phyloP scores from a whole-genome alignment of 2,888 invertebrate species.

The Drosophila antonietae region DNA sequence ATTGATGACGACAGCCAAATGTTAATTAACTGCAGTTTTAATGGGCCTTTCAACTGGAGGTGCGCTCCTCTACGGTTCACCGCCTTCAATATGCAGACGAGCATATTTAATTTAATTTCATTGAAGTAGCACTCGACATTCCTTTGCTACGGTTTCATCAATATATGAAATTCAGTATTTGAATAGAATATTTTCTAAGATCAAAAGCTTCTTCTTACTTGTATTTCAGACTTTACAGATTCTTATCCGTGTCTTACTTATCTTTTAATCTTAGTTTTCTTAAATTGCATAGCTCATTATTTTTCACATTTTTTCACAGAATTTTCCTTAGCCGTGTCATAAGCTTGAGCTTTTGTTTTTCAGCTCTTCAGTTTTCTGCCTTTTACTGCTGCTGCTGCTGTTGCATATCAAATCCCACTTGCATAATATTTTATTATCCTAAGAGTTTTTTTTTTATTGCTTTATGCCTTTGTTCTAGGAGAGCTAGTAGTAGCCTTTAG shows the following conservation, averaged over 20 bases:
- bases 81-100: constrained; percentile 19
- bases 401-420: constrained; percentile 60
- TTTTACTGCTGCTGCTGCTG: constrained; percentile 40
- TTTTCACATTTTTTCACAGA: background rate
- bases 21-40: constrained; percentile 40
- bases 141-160: background rate
- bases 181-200: background rate
- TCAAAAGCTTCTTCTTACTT: background rate
- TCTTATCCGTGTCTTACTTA: background rate
- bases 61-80: constrained; percentile 2
- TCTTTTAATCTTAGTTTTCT: background rate
- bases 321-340: constrained; percentile 1
- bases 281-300: constrained; percentile 13
- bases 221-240: background rate
- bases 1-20: constrained; percentile 34
- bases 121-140: background rate
- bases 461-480: constrained; percentile 31
- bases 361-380: constrained; percentile 15
- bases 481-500: constrained; percentile 1
- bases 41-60: constrained; percentile 10
- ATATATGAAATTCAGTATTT: background rate
- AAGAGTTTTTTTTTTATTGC: constrained; percentile 16
- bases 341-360: constrained; percentile 33
- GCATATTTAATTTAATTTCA: constrained; percentile 12
- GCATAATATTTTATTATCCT: constrained; percentile 76